Conservation (phyloP, 2,113 vertebrate species). For the Arenaria interpres region DNA sequence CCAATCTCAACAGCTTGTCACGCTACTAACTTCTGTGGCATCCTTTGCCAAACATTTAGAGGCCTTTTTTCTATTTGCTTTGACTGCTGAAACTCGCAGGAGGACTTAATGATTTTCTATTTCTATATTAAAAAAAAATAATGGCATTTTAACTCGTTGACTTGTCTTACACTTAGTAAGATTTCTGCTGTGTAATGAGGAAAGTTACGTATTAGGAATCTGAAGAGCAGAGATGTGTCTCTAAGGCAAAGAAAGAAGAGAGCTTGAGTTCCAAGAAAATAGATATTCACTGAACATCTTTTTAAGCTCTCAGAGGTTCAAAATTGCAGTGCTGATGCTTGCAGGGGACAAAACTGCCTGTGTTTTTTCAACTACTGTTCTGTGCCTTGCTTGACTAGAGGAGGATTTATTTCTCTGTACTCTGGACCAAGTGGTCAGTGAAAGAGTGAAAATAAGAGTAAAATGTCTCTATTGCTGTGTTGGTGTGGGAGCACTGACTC, state of each 20-base stretch:
- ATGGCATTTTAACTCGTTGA: background rate
- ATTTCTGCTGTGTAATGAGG: background rate
- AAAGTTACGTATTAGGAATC: background rate
- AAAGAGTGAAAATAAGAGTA: background rate
- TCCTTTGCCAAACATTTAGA: background rate
- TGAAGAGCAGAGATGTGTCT: background rate
- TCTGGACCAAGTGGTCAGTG: background rate
- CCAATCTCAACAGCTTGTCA: background rate
- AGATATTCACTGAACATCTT: background rate
- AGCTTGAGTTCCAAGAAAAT: background rate
- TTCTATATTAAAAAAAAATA: background rate
- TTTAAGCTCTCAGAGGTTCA: background rate
- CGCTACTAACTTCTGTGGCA: background rate
- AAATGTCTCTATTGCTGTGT: background rate
- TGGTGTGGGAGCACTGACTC: background rate
- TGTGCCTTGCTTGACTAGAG: background rate
- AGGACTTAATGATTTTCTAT: background rate
- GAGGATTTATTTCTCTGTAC: background rate
- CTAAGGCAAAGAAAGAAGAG: background rate
- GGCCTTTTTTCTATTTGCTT: background rate
- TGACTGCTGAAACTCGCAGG: background rate
- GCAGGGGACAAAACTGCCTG: background rate
- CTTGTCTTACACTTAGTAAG: background rate
- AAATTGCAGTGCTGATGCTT: background rate
- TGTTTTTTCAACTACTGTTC: background rate